Evolutionary conservation across 2,888 invertebrate species (phyloP), one percentile per base, ranked within the genome.

Genomic region (Phania funesta): DNA sequence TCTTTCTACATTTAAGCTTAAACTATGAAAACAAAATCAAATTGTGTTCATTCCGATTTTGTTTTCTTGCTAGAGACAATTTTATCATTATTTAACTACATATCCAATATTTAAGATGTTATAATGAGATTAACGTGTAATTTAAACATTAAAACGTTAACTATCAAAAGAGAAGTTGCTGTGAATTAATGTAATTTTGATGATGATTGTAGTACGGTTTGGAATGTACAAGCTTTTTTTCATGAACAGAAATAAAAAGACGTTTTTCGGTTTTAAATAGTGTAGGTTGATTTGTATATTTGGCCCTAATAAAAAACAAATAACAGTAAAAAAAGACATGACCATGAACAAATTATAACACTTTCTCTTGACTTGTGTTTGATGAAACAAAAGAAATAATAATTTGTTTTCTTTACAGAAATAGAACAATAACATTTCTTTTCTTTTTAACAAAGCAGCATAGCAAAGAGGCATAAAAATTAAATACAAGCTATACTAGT

Each of bases 11-110:
- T 52, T 24, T 26, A 35, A 29, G 1, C 2, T 44, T 9, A 46
- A 32, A 44, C 0, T 20, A 26, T 18, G 26, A 24, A 41, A 35
- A 35, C 22, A 16, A 2, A 38, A 48, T 9, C 5, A 52, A 50
- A 20, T 24, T 68, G 58, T 48, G 20, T 29, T 22, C 44, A 13
- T 32, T 62, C n/a, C n/a, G n/a, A n/a, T 29, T 38, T n/a, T 32
- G 2, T 35, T 38, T 13, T 26, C 6, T 35, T 38, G 11, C n/a
- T 38, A n/a, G 20, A 56, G n/a, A 5, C 16, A 48, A 68, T 38
- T 38, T 62, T 64, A 64, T 74, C 80, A 68, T 64, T 54, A 74
- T 32, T 73, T 60, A 52, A 67, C 9, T 44, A 62, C 68, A 60
- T 35, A 67, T 65, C 41, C n/a, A n/a, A 50, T 60, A 11, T 13